These are phyloP conservation scores for Halichoerus grypus DNA, from an alignment of 2,113 vertebrate species.

Conservation along the genomic window DNA sequence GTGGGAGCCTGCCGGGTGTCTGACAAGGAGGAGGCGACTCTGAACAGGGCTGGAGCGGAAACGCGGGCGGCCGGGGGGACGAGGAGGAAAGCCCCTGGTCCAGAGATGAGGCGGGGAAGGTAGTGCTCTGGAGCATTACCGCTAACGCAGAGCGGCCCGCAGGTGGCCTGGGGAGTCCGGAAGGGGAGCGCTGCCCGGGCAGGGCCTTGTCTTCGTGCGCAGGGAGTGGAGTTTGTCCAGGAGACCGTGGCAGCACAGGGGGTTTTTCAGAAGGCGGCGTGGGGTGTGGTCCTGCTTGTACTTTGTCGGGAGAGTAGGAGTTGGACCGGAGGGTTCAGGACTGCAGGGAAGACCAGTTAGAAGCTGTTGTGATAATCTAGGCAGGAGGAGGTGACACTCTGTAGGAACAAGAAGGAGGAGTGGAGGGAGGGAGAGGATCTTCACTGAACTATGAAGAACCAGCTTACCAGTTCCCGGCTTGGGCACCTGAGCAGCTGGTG, in stretches of 20 bases:
- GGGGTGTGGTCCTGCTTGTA: neutral
- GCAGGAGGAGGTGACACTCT: neutral
- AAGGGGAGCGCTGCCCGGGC: neutral
- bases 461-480: neutral
- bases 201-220: neutral
- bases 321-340: neutral
- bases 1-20: neutral
- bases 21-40: neutral
- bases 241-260: neutral
- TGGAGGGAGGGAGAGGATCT: neutral
- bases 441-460: neutral
- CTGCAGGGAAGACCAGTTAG: neutral
- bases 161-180: neutral
- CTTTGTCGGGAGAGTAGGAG: neutral
- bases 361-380: neutral
- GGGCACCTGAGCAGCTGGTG: neutral
- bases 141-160: neutral
- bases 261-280: neutral
- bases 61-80: neutral
- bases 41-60: neutral
- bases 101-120: neutral
- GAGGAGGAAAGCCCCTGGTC: neutral
- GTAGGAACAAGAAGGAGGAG: neutral
- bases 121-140: neutral
- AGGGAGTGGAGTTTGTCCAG: neutral